phyloP scores from a whole-genome alignment of 1,140 invertebrate genomes.

The Popillia japonica region DNA sequence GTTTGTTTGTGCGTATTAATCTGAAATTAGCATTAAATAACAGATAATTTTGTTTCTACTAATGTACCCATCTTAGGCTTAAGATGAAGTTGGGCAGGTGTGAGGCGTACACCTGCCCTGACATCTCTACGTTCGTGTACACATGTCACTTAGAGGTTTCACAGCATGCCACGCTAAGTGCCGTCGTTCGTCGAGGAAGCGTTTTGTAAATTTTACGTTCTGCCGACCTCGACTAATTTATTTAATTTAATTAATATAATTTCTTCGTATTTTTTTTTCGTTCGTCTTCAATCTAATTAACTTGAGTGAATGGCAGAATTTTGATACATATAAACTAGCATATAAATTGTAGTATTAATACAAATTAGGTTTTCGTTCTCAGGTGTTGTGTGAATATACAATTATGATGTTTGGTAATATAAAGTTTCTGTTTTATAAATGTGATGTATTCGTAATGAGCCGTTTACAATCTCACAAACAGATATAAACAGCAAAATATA shows the following conservation, averaged over 20 bases:
- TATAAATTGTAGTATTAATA: background rate
- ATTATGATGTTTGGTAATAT: no score
- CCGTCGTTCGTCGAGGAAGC: background rate
- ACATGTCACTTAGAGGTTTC: background rate
- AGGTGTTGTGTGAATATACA: no score
- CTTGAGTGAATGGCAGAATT: background rate
- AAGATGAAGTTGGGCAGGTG: slow-evolving; percentile 13
- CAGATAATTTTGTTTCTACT: slow-evolving; percentile 32
- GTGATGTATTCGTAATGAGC: no score
- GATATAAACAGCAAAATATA: no score
- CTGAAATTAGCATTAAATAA: slow-evolving; percentile 26
- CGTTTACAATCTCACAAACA: no score
- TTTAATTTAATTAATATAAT: slow-evolving; percentile 23
- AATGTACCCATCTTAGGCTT: background rate
- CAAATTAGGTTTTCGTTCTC: no score
- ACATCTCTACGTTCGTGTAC: background rate
- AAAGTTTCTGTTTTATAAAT: no score
- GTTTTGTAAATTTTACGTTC: background rate
- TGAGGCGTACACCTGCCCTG: background rate
- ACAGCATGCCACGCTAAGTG: background rate
- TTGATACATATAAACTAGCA: background rate
- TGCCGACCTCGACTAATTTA: slow-evolving; percentile 18
- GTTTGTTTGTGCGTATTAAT: slow-evolving; percentile 19
- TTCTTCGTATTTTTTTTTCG: background rate
- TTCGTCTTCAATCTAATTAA: background rate